A percentile compares a stretch with the other conserved stretches of the same genome.
These are phyloP conservation scores for Parauchenoglanis ngamensis DNA, from an alignment of 2,797 vertebrate species.

Conservation along the genomic window DNA sequence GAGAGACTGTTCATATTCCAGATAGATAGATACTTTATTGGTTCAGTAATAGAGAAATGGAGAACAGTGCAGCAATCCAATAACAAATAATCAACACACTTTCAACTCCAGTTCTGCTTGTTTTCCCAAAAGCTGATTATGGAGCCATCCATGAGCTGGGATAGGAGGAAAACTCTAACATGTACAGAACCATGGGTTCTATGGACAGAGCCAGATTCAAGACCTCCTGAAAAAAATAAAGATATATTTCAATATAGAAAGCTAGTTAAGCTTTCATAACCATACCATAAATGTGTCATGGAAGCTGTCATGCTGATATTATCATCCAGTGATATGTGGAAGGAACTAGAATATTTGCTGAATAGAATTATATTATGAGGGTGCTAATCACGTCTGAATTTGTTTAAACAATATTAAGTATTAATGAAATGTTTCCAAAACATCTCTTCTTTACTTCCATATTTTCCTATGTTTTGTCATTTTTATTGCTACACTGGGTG, in stretches of 20 bases:
- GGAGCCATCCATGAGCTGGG: not conserved
- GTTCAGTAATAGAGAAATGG: not conserved
- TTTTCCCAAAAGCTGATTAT: not conserved
- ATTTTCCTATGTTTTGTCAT: too few relatives aligned
- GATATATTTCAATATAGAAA: not conserved
- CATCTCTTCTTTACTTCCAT: too few relatives aligned
- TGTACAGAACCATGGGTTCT: not conserved
- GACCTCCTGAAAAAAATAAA: not conserved
- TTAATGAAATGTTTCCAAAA: too few relatives aligned
- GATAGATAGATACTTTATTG: slow-evolving; percentile 14
- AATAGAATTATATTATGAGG: not conserved
- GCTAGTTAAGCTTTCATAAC: not conserved
- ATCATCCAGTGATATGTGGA: not conserved
- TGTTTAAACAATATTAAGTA: not conserved
- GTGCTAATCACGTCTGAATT: not conserved
- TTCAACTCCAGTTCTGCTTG: not conserved
- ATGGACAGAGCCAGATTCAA: not conserved
- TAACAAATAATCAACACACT: slow-evolving; percentile 5
- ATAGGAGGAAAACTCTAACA: not conserved
- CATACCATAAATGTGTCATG: not conserved
- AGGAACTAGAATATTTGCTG: not conserved
- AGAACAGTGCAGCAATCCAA: not conserved
- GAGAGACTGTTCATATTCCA: not conserved
- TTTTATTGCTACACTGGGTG: too few relatives aligned
- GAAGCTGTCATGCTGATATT: not conserved